Percentiles rank a stretch among this genome's conserved stretches.
phyloP scores from a whole-genome alignment of 2,888 invertebrate species.

The Polymixis lichenea region DNA sequence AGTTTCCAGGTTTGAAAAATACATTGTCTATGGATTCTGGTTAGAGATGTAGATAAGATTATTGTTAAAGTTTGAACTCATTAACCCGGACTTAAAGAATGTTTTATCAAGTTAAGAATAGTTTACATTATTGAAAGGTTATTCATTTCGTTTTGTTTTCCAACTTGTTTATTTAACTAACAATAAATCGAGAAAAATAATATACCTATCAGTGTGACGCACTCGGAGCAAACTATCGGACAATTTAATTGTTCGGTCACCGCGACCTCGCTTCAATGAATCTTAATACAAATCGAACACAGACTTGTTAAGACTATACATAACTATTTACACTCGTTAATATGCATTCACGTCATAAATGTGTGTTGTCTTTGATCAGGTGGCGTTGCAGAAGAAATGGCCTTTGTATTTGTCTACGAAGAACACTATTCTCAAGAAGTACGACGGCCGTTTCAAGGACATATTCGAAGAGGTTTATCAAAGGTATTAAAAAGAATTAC shows the following conservation, averaged over 20 bases:
- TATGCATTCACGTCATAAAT: conserved; percentile 27
- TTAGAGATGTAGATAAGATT: conserved; percentile 5
- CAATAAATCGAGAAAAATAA: conserved; percentile 26
- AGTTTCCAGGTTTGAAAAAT: conserved; percentile 93
- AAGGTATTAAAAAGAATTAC: conserved; percentile 84
- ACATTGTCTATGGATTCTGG: neutral
- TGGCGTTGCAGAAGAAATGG: conserved; percentile 95
- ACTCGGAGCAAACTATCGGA: conserved; percentile 27
- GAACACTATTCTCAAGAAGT: conserved; percentile 96
- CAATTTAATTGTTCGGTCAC: conserved; percentile 55
- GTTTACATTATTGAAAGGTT: conserved; percentile 22
- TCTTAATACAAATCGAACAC: conserved; percentile 36
- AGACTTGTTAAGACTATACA: conserved; percentile 27
- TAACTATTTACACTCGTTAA: conserved; percentile 27
- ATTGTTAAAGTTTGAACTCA: conserved; percentile 21
- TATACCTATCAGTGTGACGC: conserved; percentile 49
- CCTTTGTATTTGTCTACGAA: conserved; percentile 97
- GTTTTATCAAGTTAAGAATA: conserved; percentile 44
- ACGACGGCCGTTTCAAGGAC: conserved; percentile 97
- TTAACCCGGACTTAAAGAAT: conserved; percentile 38
- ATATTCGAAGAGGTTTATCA: conserved; percentile 97
- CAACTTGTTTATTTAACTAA: conserved; percentile 33
- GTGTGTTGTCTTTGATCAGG: conserved; percentile 78
- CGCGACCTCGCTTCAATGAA: conserved; percentile 47
- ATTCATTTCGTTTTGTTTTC: conserved; percentile 29